Base-by-base conservation (phyloP, 2,888 invertebrate species). In the Trisateles emortualis region DNA sequence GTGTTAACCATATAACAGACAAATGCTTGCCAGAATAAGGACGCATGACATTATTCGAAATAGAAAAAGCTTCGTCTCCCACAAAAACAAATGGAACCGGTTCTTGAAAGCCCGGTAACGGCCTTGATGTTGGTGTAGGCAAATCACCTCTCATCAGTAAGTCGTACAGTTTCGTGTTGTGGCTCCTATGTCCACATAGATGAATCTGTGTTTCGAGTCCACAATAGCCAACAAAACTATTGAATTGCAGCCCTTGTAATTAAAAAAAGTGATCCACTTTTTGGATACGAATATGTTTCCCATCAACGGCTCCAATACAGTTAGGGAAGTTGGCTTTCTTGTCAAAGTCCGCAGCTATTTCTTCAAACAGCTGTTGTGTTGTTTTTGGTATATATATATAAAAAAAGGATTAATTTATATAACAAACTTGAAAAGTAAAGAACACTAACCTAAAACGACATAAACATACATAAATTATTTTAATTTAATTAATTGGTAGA, bases 401-500 rank as follows among this genome's bases (percentile, higher is more conserved):
- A 30, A 39, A 33, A 39, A 22, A 17, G 47, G 38, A 16, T 30
- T 52, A 32, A 1, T 11, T 32, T n/a, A 11, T 11, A 11, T 11
- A 4, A 32, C 32, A 36, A 45, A 57, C 45, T 19, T 30, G 40
- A 52, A 59, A 61, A 58, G 29, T 52, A 58, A 57, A 56, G 50
- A 56, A 62, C 48, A 52, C 46, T 52, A 52, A 52, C 49, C 52
- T 53, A 60, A 56, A 49, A 49, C 42, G 53, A 57, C 46, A 61
- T 59, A 56, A 54, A 54, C 50, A 55, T 52, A 53, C 45, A 58
- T 62, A 55, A 52, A 53, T 52, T 57, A 49, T 52, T 59, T 58
- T 58, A 58, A 52, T 52, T 50, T 57, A 52, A 48, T 57, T 57
- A 44, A 52, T 57, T 57, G 46, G 46, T 50, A 59, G 39, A 55